phyloP scores from a whole-genome alignment of 2,113 vertebrate genomes.

The Todiramphus chloris region DNA sequence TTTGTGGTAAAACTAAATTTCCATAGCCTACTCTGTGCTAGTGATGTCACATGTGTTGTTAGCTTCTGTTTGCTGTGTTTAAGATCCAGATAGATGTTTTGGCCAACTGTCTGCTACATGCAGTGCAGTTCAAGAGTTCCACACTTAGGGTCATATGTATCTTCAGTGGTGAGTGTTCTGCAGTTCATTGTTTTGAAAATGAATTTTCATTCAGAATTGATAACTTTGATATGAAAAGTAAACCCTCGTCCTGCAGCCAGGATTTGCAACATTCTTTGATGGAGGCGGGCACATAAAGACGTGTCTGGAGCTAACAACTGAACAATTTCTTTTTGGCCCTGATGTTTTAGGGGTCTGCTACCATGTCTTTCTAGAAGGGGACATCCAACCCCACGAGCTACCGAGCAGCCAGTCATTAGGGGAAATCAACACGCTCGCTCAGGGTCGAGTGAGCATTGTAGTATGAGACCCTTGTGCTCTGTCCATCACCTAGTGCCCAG shows the following conservation, averaged over 20 bases:
- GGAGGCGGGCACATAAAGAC: slow-evolving; percentile 42
- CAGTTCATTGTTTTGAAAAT: background rate
- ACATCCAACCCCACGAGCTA: slow-evolving; percentile 69
- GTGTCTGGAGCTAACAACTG: slow-evolving; percentile 65
- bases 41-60: background rate
- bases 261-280: slow-evolving; percentile 35
- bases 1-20: background rate
- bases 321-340: slow-evolving; percentile 74
- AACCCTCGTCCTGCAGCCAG: background rate
- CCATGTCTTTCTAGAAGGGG: slow-evolving; percentile 77
- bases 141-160: background rate
- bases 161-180: background rate
- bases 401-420: slow-evolving; percentile 74
- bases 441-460: slow-evolving; percentile 71
- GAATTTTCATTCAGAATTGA: background rate
- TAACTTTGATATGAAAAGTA: background rate
- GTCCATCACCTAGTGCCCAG: slow-evolving; percentile 62
- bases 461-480: slow-evolving; percentile 71
- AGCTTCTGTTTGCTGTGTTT: background rate
- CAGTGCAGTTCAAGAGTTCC: background rate
- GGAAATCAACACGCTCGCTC: slow-evolving; percentile 71
- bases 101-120: background rate
- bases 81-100: background rate
- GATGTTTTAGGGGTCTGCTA: slow-evolving; percentile 75
- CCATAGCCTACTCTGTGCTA: background rate